Evolutionary conservation across 2,113 vertebrate species (phyloP).

Genomic region (Tretioscincus oriximinensis): DNA sequence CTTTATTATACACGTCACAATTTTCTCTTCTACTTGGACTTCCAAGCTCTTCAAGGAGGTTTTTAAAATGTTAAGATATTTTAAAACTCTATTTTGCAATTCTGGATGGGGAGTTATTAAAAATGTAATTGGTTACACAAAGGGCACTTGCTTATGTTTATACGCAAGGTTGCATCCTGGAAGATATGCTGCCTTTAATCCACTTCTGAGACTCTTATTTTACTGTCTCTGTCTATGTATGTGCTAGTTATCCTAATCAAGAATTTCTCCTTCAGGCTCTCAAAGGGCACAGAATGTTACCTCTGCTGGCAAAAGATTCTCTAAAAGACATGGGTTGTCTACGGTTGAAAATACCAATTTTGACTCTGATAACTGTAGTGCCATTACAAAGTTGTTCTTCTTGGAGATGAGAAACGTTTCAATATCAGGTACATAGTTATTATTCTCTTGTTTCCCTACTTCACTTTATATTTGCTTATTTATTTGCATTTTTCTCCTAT

Average conservation of each 20-base stretch:
- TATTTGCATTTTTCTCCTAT: too few relatives aligned
- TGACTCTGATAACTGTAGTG: conserved; percentile 49
- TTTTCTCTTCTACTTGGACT: too few relatives aligned
- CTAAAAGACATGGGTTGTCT: conserved; percentile 3
- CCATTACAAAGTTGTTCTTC: conserved; percentile 73
- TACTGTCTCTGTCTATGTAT: too few relatives aligned
- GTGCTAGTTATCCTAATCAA: not conserved
- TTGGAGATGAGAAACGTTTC: conserved; percentile 63
- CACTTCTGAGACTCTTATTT: too few relatives aligned
- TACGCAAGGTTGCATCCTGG: conserved; percentile 26
- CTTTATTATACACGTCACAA: not conserved
- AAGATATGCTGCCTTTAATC: not conserved
- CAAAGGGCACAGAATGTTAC: not conserved
- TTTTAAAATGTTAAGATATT: not conserved
- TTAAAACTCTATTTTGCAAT: not conserved
- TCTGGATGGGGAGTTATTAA: conserved; percentile 2
- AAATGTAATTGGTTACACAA: conserved; percentile 15
- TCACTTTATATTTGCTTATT: not conserved
- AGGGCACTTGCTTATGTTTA: not conserved
- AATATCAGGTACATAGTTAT: conserved; percentile 66
- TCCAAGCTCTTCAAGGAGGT: not conserved
- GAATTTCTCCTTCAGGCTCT: conserved; percentile 45
- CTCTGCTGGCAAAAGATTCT: not conserved
- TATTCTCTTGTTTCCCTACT: conserved; percentile 17
- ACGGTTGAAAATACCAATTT: conserved; percentile 39